Evolutionary conservation across 2,888 invertebrate species (phyloP), one percentile per base, ranked within the genome.

Genomic region (Pherbina coryleti): DNA sequence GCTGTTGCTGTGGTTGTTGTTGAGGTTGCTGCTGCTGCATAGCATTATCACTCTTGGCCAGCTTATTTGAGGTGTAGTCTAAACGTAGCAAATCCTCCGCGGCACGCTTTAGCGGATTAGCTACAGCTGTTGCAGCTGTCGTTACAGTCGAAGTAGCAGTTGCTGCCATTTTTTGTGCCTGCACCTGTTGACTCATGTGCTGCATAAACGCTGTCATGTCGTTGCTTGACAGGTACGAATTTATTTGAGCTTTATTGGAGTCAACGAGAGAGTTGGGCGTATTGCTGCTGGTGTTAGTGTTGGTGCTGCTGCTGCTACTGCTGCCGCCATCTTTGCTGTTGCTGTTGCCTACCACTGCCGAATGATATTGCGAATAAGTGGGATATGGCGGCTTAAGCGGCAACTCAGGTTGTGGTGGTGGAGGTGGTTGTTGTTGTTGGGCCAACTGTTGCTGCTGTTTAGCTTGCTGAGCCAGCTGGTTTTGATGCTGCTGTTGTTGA

Each of bases 161-260:
- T 64, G 79, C 22, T 14, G 69, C 37, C 31, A 55, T 22, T 25
- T 87, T 81, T 55, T 81, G 82, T 1, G 82, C 83, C 73, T 87
- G 86, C 28, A 82, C 85, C 81, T 86, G 86, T 74, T 87, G 87
- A 62, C 81, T 82, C 80, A 84, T 82, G 73, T 86, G 87, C 51
- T 87, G 87, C 87, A 87, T 88, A 78, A 87, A 88, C 0, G 84
- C 86, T 2, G 86, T 84, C 86, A 87, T 86, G 66, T 88, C 88
- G 37, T 82, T 85, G 25, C 22, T 17, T 75, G 69, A 34, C 62
- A 62, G 81, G 37, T 84, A 84, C 7, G 72, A 44, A 55, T 84
- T 83, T 31, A 78, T 22, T 76, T 77, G 62, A 73, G 79, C 7
- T 31, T 75, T 79, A 44, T 17, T 77, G 25, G 51, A 0, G 14